These are phyloP conservation scores for Lepidurus arcticus DNA, from an alignment of 1,140 invertebrate genomes.

Conservation along the genomic window DNA sequence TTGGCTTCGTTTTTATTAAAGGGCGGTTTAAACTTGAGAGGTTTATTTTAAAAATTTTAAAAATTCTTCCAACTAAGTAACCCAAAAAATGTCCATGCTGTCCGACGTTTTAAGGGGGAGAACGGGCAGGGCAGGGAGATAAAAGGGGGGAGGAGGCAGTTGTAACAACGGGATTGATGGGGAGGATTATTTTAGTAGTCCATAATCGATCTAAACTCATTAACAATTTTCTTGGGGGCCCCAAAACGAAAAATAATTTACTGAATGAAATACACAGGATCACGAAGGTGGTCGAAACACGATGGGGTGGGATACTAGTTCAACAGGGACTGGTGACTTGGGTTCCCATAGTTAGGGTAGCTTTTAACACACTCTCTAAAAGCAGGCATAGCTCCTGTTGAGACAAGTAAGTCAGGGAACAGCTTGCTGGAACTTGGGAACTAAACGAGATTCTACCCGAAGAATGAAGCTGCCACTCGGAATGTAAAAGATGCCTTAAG, in stretches of 20 bases:
- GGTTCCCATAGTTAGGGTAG: not conserved
- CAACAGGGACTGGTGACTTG: constrained; percentile 20
- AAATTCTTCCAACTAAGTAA: constrained; percentile 12
- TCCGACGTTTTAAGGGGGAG: not conserved
- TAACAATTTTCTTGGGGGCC: not conserved
- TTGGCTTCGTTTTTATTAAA: not conserved
- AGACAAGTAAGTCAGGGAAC: not conserved
- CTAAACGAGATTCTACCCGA: constrained; percentile 10
- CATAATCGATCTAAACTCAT: not conserved
- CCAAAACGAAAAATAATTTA: constrained; percentile 12
- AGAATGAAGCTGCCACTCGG: constrained; percentile 2
- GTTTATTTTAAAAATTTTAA: constrained; percentile 19
- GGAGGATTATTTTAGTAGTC: not conserved
- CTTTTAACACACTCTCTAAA: not conserved
- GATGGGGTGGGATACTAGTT: not conserved
- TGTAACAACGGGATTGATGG: not conserved
- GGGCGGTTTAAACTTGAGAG: not conserved
- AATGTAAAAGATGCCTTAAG: constrained; percentile 4
- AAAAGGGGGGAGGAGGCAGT: not conserved
- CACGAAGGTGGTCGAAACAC: not conserved
- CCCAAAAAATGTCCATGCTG: constrained; percentile 17
- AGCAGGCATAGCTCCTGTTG: not conserved
- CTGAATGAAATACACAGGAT: not conserved
- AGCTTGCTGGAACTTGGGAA: not conserved
- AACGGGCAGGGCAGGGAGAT: not conserved